A percentile compares a stretch with the other conserved stretches of the same genome.
Evolutionary conservation across 2,113 vertebrate genomes (phyloP).

Genomic region (Aphelocoma coerulescens): DNA sequence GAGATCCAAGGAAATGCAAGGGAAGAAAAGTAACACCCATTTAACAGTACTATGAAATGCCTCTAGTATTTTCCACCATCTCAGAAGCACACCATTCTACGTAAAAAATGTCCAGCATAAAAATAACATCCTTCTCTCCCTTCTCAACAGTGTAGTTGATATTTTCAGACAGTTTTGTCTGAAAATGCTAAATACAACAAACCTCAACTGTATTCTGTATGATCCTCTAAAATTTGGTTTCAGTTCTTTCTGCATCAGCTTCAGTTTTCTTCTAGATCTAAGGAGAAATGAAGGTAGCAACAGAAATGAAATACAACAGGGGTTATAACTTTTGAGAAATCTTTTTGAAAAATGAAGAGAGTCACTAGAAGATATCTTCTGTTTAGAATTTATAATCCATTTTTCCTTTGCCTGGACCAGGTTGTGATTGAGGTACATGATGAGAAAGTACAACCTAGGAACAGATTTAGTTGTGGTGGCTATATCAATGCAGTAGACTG

Average conservation of each 20-base stretch:
- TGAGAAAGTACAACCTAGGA: background rate
- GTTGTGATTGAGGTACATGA: background rate
- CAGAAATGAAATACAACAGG: background rate
- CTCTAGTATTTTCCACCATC: background rate
- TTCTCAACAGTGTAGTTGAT: background rate
- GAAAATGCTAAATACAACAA: background rate
- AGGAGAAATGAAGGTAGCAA: background rate
- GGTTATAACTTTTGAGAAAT: background rate
- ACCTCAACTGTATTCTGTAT: background rate
- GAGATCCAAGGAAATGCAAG: background rate
- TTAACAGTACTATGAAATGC: background rate
- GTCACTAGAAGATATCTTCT: background rate
- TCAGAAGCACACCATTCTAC: background rate
- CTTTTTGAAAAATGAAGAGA: background rate
- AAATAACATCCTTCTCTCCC: background rate
- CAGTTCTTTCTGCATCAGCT: background rate
- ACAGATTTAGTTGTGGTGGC: background rate
- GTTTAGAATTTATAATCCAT: background rate
- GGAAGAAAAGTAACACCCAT: background rate
- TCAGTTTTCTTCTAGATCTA: background rate
- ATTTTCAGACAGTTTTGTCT: background rate
- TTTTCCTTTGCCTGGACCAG: background rate
- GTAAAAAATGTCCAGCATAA: background rate
- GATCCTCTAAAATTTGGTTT: background rate
- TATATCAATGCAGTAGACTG: background rate